Conservation (phyloP, 1,140 invertebrate species). For the Gonatopus flavifemur region DNA sequence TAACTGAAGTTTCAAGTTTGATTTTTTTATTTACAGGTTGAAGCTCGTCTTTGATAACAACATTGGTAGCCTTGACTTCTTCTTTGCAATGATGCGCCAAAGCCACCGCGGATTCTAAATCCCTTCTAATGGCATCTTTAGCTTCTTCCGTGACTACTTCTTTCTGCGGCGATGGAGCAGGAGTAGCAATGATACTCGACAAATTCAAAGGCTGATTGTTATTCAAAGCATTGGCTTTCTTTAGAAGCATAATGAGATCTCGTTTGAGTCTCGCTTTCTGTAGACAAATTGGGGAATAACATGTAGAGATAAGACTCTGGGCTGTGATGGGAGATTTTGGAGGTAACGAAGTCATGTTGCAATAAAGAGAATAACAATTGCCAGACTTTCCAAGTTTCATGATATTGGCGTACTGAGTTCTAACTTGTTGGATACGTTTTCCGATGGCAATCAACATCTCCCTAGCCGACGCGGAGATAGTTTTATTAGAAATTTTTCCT, state of each 20-base stretch:
- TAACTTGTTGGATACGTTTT: constrained; percentile 67
- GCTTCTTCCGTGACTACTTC: constrained; percentile 33
- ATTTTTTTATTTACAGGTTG: constrained; percentile 35
- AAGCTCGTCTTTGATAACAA: constrained; percentile 28
- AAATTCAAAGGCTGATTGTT: constrained; percentile 35
- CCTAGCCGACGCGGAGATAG: constrained; percentile 29
- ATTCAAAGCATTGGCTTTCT: constrained; percentile 62
- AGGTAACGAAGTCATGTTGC: constrained; percentile 60
- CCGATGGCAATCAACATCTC: constrained; percentile 61
- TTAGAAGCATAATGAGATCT: constrained; percentile 67
- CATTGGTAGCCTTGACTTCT: constrained; percentile 53
- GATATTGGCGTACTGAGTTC: constrained; percentile 66
- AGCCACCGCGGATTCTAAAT: constrained; percentile 63
- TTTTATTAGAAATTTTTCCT: constrained; percentile 30
- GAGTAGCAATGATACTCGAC: neutral
- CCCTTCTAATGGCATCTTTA: constrained; percentile 63
- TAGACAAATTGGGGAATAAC: constrained; percentile 77
- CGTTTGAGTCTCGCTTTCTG: constrained; percentile 69
- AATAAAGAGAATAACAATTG: constrained; percentile 71
- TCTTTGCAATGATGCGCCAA: constrained; percentile 60
- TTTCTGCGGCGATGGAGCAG: constrained; percentile 23
- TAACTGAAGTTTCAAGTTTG: constrained; percentile 38
- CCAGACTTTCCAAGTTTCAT: constrained; percentile 67
- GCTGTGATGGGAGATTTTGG: constrained; percentile 50
- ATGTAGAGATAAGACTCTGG: constrained; percentile 63